phyloP scores from a whole-genome alignment of 2,797 vertebrate species.

The Cyclopterus lumpus region DNA sequence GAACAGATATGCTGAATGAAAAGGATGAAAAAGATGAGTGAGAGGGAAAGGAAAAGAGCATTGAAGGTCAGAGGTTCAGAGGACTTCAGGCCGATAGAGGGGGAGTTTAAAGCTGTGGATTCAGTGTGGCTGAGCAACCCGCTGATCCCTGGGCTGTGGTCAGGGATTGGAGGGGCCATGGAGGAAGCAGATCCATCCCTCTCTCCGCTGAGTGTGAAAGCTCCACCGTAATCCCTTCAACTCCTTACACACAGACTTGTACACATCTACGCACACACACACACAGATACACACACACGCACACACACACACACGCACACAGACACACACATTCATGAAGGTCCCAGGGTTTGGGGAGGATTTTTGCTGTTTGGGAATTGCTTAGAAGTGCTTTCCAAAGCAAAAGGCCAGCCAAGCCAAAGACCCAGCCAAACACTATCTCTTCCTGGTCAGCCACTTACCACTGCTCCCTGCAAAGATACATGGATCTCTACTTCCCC shows the following conservation, averaged over 20 bases:
- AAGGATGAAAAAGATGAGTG: conserved; percentile 53
- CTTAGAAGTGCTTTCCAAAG: conserved; percentile 79
- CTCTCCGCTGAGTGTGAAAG: conserved; percentile 79
- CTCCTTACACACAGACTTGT: conserved; percentile 53
- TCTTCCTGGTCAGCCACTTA: conserved; percentile 62
- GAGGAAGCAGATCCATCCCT: conserved; percentile 74
- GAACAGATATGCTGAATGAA: conserved; percentile 49
- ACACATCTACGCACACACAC: conserved; percentile 46
- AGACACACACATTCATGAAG: conserved; percentile 48
- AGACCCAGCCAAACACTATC: conserved; percentile 52
- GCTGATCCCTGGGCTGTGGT: conserved; percentile 72
- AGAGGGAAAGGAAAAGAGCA: conserved; percentile 45
- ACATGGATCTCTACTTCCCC: conserved; percentile 28
- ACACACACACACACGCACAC: conserved; percentile 27
- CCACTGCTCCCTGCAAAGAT: conserved; percentile 43
- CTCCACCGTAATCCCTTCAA: conserved; percentile 77
- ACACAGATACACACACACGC: too few species aligned
- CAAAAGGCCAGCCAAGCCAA: conserved; percentile 67
- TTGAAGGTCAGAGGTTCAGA: conserved; percentile 71
- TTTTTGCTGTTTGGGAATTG: conserved; percentile 80
- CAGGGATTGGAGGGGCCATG: conserved; percentile 67
- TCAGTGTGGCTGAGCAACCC: conserved; percentile 74
- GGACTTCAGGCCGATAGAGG: conserved; percentile 49
- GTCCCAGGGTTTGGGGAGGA: conserved; percentile 72
- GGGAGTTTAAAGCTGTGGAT: conserved; percentile 72